phyloP scores from a whole-genome alignment of 2,113 vertebrate species.

The Phalacrocorax aristotelis region DNA sequence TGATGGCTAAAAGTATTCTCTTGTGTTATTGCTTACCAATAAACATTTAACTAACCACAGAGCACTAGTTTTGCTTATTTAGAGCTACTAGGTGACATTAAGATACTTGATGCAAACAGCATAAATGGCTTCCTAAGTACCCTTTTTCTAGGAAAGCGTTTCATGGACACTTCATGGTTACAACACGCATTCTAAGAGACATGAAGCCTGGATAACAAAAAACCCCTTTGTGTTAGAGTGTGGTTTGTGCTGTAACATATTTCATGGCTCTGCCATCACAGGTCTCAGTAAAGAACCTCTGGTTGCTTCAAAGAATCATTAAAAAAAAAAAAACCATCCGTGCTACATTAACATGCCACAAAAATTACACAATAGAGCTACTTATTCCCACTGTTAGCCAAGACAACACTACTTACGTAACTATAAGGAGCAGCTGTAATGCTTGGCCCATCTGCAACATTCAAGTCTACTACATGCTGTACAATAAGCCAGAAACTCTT shows the following conservation, averaged over 20 bases:
- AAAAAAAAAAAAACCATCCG: neutral
- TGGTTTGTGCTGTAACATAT: neutral
- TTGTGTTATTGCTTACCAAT: neutral
- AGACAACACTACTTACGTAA: neutral
- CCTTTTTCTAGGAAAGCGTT: neutral
- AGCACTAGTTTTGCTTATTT: neutral
- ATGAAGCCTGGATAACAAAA: neutral
- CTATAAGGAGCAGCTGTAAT: neutral
- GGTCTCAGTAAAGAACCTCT: neutral
- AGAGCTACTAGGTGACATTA: neutral
- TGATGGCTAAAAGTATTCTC: neutral
- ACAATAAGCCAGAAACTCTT: neutral
- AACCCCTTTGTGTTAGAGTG: neutral
- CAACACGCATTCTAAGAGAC: rapidly evolving
- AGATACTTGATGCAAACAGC: neutral
- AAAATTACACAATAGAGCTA: neutral
- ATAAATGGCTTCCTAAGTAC: neutral
- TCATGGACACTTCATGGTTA: neutral
- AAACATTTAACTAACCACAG: neutral
- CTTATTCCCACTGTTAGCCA: neutral
- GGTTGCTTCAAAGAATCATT: neutral
- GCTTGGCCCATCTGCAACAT: neutral
- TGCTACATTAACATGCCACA: neutral
- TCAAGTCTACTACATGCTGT: neutral
- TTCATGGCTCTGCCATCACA: neutral